These are phyloP conservation scores for Caenorhabditis sp. DNA, from an alignment of 2,888 invertebrate species.

Conservation along the genomic window DNA sequence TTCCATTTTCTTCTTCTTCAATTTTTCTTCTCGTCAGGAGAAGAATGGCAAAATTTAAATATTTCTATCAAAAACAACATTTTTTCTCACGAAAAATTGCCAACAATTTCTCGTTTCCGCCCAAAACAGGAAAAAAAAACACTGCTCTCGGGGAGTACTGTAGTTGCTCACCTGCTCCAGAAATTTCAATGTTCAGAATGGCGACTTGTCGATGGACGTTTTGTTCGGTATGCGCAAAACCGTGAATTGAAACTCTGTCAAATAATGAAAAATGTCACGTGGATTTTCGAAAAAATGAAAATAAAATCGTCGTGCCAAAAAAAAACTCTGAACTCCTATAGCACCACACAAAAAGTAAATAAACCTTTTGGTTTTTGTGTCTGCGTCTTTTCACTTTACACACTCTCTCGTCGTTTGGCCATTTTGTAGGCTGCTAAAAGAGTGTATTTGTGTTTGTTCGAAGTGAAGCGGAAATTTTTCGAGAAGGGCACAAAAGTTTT, in stretches of 20 bases:
- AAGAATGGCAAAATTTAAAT: background rate
- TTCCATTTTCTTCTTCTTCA: background rate
- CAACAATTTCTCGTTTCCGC: no score
- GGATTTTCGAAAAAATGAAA: background rate
- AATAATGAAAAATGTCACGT: background rate
- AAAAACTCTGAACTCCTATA: background rate
- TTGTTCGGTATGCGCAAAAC: slow-evolving; percentile 35
- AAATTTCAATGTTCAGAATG: slow-evolving; percentile 33
- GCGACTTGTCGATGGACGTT: slow-evolving; percentile 44
- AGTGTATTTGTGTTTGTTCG: background rate
- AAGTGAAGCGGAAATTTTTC: background rate
- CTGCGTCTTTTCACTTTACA: background rate
- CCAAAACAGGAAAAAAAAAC: background rate
- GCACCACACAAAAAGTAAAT: background rate
- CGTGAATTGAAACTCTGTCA: slow-evolving; percentile 43
- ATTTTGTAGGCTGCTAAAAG: background rate
- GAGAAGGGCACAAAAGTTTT: background rate
- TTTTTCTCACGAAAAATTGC: background rate
- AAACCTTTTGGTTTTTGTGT: background rate
- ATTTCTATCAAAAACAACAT: background rate
- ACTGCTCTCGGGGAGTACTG: no score
- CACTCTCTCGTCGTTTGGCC: background rate
- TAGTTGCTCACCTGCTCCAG: slow-evolving; percentile 26
- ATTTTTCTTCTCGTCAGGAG: no score
- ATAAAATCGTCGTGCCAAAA: no score